phyloP scores from a whole-genome alignment of 1,140 invertebrate species.

The Zeugodacus cucurbitae region DNA sequence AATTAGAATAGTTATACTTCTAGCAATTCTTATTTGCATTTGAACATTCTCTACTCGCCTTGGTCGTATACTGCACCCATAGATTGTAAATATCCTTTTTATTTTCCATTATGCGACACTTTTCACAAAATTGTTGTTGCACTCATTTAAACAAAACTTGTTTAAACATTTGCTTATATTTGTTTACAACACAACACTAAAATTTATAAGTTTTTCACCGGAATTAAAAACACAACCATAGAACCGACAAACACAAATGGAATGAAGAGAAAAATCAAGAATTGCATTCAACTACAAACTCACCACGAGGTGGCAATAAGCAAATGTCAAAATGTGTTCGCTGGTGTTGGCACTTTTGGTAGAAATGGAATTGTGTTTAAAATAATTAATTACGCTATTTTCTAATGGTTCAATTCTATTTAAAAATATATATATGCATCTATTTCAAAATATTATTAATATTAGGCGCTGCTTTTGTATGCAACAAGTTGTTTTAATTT shows the following conservation, averaged over 20 bases:
- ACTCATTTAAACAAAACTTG: not conserved
- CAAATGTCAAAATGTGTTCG: not conserved
- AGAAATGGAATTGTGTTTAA: not conserved
- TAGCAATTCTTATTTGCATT: not conserved
- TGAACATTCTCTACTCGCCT: conserved; percentile 54
- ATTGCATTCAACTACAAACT: not conserved
- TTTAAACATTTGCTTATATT: conserved; percentile 39
- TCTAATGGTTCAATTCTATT: no score
- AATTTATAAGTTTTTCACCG: conserved; percentile 26
- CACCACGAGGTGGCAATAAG: not conserved
- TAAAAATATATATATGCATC: no score
- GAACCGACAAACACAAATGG: not conserved
- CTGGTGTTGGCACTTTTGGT: not conserved
- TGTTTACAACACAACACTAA: not conserved
- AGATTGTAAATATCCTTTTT: conserved; percentile 69
- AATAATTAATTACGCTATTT: not conserved
- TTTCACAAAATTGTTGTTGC: not conserved
- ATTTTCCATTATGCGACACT: conserved; percentile 63
- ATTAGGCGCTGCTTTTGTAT: no score
- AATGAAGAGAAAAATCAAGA: not conserved
- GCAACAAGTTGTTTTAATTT: no score
- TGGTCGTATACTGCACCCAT: conserved; percentile 70
- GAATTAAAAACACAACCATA: not conserved
- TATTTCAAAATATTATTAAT: no score
- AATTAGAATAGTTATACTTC: not conserved